A percentile compares a stretch with the other conserved stretches of the same genome.
These are phyloP conservation scores for Probaryconus sp. DNA, from an alignment of 1,140 invertebrate genomes.

Conservation along the genomic window DNA sequence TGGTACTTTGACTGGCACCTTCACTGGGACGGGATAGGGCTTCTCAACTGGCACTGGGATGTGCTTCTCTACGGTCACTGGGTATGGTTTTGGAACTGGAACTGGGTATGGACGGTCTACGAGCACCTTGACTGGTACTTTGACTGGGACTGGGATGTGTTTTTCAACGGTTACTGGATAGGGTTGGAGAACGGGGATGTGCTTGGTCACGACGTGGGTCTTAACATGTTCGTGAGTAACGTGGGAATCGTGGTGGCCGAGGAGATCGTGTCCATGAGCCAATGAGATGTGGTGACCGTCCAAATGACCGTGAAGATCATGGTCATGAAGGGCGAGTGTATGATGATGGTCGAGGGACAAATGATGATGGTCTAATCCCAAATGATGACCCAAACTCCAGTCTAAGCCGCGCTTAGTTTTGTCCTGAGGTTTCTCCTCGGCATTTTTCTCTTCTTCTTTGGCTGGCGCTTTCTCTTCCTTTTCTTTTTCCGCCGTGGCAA, in stretches of 20 bases:
- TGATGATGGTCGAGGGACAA: background rate
- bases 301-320: conserved; percentile 24
- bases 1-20: conserved; percentile 80
- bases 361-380: conserved; percentile 5
- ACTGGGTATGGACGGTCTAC: conserved; percentile 79
- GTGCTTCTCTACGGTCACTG: conserved; percentile 80
- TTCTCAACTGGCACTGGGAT: conserved; percentile 79
- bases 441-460: conserved; percentile 12
- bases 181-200: conserved; percentile 76
- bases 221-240: conserved; percentile 72
- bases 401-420: conserved; percentile 73
- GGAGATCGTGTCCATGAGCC: no score
- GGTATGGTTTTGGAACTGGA: conserved; percentile 80
- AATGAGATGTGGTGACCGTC: no score
- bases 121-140: conserved; percentile 76
- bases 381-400: conserved; percentile 66
- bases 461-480: conserved; percentile 53
- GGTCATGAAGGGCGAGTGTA: background rate
- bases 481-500: conserved; percentile 62
- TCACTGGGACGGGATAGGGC: conserved; percentile 78
- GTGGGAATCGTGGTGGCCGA: conserved; percentile 48
- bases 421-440: conserved; percentile 48
- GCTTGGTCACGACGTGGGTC: conserved; percentile 76
- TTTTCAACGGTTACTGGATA: conserved; percentile 76
- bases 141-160: conserved; percentile 73